A percentile compares a stretch with the other conserved stretches of the same genome.
Conservation (phyloP, 2,888 invertebrate genomes). For the Phlogophora meticulosa region DNA sequence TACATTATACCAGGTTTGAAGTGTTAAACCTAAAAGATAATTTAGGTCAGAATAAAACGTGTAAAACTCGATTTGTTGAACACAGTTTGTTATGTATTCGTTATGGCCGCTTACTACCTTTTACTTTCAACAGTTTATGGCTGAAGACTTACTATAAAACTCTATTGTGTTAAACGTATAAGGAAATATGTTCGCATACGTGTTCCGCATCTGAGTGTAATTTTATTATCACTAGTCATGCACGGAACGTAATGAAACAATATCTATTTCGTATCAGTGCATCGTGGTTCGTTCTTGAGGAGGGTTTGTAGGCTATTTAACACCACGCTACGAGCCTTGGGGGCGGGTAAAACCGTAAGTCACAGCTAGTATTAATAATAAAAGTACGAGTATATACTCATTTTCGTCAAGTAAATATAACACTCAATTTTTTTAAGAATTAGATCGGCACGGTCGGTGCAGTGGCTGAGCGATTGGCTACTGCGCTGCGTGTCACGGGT, state of each 20-base stretch:
- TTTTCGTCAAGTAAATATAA: no score
- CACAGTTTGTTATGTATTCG: conserved; percentile 13
- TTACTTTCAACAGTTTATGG: conserved; percentile 36
- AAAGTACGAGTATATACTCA: no score
- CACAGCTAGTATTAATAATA: no score
- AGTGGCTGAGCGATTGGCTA: no score
- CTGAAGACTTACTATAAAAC: conserved; percentile 32
- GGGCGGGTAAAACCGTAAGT: no score
- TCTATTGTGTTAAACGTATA: conserved; percentile 41
- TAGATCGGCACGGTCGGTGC: no score
- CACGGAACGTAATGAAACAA: conserved; percentile 32
- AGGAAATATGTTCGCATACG: conserved; percentile 50
- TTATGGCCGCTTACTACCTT: conserved; percentile 5
- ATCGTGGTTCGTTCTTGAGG: neutral
- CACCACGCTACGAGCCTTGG: no score
- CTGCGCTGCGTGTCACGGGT: no score
- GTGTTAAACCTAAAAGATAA: no score
- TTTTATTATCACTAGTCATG: conserved; percentile 61
- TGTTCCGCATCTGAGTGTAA: conserved; percentile 52
- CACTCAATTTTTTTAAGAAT: no score
- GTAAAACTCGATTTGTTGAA: neutral
- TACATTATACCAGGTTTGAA: no score
- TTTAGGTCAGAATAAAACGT: neutral
- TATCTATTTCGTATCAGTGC: conserved; percentile 30
- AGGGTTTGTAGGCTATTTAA: no score